Base-by-base conservation (phyloP, 2,888 invertebrate genomes). In the Chelonus formosanus region DNA sequence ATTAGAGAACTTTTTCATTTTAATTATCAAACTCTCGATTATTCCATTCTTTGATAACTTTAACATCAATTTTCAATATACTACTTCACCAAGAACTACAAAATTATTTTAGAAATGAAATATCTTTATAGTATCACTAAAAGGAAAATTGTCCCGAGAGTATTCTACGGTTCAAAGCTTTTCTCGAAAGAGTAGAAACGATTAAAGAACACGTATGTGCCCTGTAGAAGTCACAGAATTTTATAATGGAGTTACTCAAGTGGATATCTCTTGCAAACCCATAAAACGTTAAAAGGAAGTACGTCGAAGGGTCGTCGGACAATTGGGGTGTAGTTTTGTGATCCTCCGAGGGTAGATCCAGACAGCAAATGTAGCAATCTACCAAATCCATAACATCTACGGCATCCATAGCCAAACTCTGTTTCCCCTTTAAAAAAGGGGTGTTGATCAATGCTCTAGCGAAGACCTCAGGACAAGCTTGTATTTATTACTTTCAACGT, bases 201-300 rank as follows among this genome's bases (percentile, higher is more conserved):
- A 32, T 52, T 8, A 58, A 10, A 53, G 48, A 36, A 34, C 44
- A 50, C 56, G 56, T 50, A 55, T 60, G 6, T 48, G 53, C 40
- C 59, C 32, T 43, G 53, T 10, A 57, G 60, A 61, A 57, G 61
- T 65, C 60, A 61, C 43, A 53, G 60, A 67, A 67, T 65, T 61
- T 54, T 61, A 61, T 67, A 67, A 67, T 67, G 61, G 67, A 67
- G 65, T 67, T 64, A 65, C 61, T 65, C 60, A 50, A 65, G 64
- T 67, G 64, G 56, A 67, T 67, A 65, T 67, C 53, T 67, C 64
- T 57, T 45, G 58, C 64, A 58, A 43, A 60, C 47, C 40, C 53
- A 63, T 67, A 67, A 67, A 67, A 67, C 44, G 58, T 62, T 52
- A 58, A 63, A 59, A 36, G 54, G 53, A 20, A 67, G 47, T n/a